phyloP scores from a whole-genome alignment of 1,140 invertebrate genomes.

The Nasonia giraulti region DNA sequence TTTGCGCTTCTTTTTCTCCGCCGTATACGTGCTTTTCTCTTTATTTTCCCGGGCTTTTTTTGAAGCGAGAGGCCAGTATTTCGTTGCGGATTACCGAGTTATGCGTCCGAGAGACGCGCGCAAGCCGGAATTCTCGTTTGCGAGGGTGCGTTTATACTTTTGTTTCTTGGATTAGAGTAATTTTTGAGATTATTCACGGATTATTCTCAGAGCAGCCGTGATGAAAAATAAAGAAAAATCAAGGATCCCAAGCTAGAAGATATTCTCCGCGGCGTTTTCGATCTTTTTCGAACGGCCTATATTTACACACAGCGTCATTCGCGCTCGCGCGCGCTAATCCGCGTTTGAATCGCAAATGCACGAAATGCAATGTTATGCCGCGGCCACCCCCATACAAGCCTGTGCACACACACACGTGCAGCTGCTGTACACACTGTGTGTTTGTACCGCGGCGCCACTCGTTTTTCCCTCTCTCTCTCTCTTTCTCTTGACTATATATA shows the following conservation, averaged over 20 bases:
- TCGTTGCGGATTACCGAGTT: neutral
- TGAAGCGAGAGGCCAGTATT: neutral
- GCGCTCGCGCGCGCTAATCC: too few relatives aligned
- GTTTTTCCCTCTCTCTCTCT: neutral
- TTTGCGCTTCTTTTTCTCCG: neutral
- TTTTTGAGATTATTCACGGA: neutral
- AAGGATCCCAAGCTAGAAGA: too few relatives aligned
- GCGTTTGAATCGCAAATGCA: constrained; percentile 34
- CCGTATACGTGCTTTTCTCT: neutral
- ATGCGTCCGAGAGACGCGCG: neutral
- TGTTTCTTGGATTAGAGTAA: neutral
- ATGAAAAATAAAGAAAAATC: too few relatives aligned
- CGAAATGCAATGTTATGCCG: constrained; percentile 22
- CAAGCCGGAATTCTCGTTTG: neutral
- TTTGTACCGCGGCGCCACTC: neutral
- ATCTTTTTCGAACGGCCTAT: constrained; percentile 18
- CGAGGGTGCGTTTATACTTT: neutral
- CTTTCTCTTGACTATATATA: too few relatives aligned
- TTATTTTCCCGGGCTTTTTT: neutral
- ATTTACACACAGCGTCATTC: too few relatives aligned
- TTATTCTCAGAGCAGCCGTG: neutral
- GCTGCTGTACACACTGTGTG: too few relatives aligned
- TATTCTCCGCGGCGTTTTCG: neutral
- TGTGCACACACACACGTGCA: neutral
- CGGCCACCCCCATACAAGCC: neutral